These are phyloP conservation scores for Molanna angustata DNA, from an alignment of 2,888 invertebrate genomes.

Conservation along the genomic window DNA sequence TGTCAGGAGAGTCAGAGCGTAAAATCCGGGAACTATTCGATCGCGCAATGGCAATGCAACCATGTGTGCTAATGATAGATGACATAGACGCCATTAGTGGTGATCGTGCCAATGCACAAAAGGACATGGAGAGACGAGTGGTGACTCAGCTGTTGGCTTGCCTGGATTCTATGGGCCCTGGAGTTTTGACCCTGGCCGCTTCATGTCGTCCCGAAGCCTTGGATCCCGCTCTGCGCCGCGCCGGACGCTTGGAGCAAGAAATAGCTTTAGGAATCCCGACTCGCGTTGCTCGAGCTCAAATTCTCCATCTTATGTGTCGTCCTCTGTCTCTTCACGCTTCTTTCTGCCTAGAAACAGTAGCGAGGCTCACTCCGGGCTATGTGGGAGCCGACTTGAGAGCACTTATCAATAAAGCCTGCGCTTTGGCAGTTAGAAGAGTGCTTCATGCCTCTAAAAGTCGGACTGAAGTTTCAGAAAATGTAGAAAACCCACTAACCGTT, in stretches of 20 bases:
- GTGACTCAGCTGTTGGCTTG: conserved; percentile 89
- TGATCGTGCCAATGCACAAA: conserved; percentile 83
- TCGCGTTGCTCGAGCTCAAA: conserved; percentile 74
- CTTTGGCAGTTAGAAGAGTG: conserved; percentile 73
- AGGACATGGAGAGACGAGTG: conserved; percentile 95
- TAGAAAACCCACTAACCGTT: no score
- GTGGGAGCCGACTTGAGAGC: conserved; percentile 93
- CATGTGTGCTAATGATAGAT: conserved; percentile 90
- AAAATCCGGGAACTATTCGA: conserved; percentile 89
- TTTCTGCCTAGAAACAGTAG: conserved; percentile 71
- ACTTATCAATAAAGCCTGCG: conserved; percentile 82
- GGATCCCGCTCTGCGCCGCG: conserved; percentile 88
- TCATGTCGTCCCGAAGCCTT: conserved; percentile 91
- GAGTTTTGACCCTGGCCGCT: conserved; percentile 88
- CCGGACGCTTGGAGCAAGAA: conserved; percentile 93
- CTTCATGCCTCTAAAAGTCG: no score
- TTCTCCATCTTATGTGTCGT: conserved; percentile 69
- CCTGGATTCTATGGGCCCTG: conserved; percentile 64
- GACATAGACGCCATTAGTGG: conserved; percentile 96
- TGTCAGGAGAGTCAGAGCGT: conserved; percentile 95
- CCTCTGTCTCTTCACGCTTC: conserved; percentile 66
- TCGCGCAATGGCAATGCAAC: conserved; percentile 69
- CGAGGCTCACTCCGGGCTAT: conserved; percentile 89
- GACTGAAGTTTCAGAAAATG: no score
- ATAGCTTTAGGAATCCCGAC: conserved; percentile 93